Conservation (phyloP, 92 coral and sea anemone species). For the Porites cylindrica region DNA sequence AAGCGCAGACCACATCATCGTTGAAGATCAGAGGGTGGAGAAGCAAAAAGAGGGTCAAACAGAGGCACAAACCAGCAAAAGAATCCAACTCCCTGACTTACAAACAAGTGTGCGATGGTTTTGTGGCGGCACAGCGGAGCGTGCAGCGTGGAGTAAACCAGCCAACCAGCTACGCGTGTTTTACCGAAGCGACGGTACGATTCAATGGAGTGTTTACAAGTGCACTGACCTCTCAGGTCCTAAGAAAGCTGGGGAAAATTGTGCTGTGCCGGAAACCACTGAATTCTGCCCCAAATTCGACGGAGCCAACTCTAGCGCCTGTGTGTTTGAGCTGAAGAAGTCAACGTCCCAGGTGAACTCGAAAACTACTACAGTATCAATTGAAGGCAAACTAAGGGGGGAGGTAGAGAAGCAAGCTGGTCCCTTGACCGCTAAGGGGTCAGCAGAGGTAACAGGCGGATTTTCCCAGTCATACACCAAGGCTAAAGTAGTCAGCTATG, state of each 20-base stretch:
- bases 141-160: slow-evolving; percentile 51
- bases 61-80: slow-evolving; percentile 7
- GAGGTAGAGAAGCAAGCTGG: slow-evolving; percentile 57
- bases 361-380: slow-evolving; percentile 58
- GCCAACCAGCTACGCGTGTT: slow-evolving; percentile 69
- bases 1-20: slow-evolving; percentile 25
- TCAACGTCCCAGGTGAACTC: slow-evolving; percentile 42
- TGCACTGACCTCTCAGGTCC: slow-evolving; percentile 61
- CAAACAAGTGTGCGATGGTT: slow-evolving; percentile 46
- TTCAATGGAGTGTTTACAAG: slow-evolving; percentile 57
- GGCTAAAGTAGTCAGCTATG: slow-evolving; percentile 26
- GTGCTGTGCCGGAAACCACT: slow-evolving; percentile 56
- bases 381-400: slow-evolving; percentile 42
- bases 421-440: slow-evolving; percentile 31
- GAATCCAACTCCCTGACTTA: slow-evolving; percentile 39
- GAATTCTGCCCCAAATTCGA: slow-evolving; percentile 58
- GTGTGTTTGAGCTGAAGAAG: slow-evolving; percentile 61
- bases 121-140: slow-evolving; percentile 59
- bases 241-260: slow-evolving; percentile 50
- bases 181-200: slow-evolving; percentile 46
- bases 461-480: slow-evolving; percentile 57
- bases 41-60: neutral
- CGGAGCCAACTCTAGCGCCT: slow-evolving; percentile 58
- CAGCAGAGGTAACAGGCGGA: slow-evolving; percentile 50
- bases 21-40: slow-evolving; percentile 17